Percentiles rank a stretch among this genome's conserved stretches.
These are phyloP conservation scores for Atractosteus spatula DNA, from an alignment of 2,113 vertebrate genomes.

Conservation along the genomic window DNA sequence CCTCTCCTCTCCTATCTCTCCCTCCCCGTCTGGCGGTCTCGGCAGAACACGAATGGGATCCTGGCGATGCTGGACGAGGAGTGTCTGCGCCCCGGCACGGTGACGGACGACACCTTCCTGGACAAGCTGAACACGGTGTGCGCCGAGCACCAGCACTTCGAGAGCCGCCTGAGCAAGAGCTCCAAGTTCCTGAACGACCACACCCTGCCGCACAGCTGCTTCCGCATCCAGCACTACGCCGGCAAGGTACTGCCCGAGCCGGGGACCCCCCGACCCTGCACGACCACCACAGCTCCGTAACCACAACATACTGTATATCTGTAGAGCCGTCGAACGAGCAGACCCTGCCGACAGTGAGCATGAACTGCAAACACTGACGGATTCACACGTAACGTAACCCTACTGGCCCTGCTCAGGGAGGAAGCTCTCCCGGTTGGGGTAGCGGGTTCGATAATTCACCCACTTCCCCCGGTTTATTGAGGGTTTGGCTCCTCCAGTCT, in stretches of 20 bases:
- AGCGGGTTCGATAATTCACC: no score
- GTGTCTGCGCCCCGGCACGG: constrained; percentile 89
- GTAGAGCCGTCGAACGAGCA: no score
- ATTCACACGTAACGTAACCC: no score
- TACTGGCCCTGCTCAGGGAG: no score
- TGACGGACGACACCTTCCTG: constrained; percentile 92
- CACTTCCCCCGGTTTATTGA: no score
- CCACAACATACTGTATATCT: no score
- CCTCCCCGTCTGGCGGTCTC: neutral
- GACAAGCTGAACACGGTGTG: constrained; percentile 96
- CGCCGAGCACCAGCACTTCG: constrained; percentile 93
- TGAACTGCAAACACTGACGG: no score
- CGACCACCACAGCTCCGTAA: no score
- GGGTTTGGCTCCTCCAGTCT: no score
- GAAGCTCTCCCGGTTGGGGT: no score
- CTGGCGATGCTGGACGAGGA: constrained; percentile 97
- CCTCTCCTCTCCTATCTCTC: neutral
- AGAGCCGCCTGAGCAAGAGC: constrained; percentile 93
- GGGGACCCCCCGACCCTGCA: no score
- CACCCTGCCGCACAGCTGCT: constrained; percentile 91
- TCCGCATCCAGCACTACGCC: constrained; percentile 95
- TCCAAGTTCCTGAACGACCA: constrained; percentile 92
- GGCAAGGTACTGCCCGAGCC: constrained; percentile 85
- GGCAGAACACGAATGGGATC: constrained; percentile 83
- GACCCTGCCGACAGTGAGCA: no score